Conservation (phyloP, 1,140 invertebrate species). For the Delia radicum region DNA sequence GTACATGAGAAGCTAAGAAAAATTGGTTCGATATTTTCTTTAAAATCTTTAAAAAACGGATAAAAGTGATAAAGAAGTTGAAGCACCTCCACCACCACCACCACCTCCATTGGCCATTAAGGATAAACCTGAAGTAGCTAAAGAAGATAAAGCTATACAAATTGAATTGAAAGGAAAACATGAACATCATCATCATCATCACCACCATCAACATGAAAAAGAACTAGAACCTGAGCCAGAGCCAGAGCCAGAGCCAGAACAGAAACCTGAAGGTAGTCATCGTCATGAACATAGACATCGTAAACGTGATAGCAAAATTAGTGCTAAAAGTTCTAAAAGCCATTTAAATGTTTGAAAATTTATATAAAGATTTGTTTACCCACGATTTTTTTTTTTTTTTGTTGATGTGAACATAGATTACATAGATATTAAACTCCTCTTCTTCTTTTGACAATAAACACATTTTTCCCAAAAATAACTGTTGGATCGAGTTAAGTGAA, state of each 20-base stretch:
- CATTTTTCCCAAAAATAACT: too few species aligned
- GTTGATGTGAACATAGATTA: too few species aligned
- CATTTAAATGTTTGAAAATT: background rate
- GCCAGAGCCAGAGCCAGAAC: background rate
- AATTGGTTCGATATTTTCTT: constrained; percentile 49
- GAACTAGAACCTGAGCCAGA: background rate
- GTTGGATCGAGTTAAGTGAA: too few species aligned
- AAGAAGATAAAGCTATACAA: constrained; percentile 15
- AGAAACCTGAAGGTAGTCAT: background rate
- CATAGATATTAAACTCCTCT: too few species aligned
- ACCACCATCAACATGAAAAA: constrained; percentile 33
- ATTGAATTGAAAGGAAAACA: background rate
- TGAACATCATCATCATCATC: constrained; percentile 34
- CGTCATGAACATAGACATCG: background rate
- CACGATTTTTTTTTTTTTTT: too few species aligned
- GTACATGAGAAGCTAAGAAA: constrained; percentile 45
- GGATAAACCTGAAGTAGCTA: background rate
- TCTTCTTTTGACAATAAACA: too few species aligned
- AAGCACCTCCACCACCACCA: constrained; percentile 27
- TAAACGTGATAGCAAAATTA: constrained; percentile 36
- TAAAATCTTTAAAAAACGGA: constrained; percentile 35
- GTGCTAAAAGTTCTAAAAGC: constrained; percentile 27
- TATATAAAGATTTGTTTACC: too few species aligned
- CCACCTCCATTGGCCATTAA: constrained; percentile 23
- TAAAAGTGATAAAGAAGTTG: constrained; percentile 8